Evolutionary conservation across 2,113 vertebrate genomes (phyloP).

Genomic region (Xyliphius kryptos): DNA sequence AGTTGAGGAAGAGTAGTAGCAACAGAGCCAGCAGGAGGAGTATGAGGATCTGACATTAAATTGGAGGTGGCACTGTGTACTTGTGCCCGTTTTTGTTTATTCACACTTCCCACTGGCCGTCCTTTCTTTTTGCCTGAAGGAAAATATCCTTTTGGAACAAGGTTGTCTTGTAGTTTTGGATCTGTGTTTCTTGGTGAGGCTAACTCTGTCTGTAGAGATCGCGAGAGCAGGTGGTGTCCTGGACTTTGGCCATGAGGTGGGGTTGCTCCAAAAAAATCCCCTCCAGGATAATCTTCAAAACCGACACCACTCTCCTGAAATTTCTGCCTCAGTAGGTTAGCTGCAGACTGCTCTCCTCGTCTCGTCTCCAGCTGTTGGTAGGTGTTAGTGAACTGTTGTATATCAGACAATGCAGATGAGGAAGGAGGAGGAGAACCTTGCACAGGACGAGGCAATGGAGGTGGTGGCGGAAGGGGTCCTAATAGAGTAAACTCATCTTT

Average conservation of each 20-base stretch:
- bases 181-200: constrained; percentile 57
- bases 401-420: constrained; percentile 71
- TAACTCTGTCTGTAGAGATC: constrained; percentile 61
- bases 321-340: constrained; percentile 66
- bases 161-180: constrained; percentile 52
- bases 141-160: constrained; percentile 91
- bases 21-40: no score
- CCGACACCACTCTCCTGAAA: constrained; percentile 66
- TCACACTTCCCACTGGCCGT: constrained; percentile 92
- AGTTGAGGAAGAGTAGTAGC: constrained; percentile 32
- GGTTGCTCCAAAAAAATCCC: constrained; percentile 61
- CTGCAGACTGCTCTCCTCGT: constrained; percentile 67
- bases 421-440: constrained; percentile 67
- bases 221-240: constrained; percentile 57
- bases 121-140: constrained; percentile 98
- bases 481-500: constrained; percentile 66
- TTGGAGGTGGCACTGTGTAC: no score
- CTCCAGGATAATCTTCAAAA: constrained; percentile 64
- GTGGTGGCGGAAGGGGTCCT: constrained; percentile 66
- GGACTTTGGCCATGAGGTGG: constrained; percentile 57
- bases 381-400: constrained; percentile 70
- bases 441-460: constrained; percentile 64
- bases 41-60: no score
- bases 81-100: constrained; percentile 83
- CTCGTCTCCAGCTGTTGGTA: constrained; percentile 71